phyloP scores from a whole-genome alignment of 2,797 vertebrate species.

The Discoglossus pictus region DNA sequence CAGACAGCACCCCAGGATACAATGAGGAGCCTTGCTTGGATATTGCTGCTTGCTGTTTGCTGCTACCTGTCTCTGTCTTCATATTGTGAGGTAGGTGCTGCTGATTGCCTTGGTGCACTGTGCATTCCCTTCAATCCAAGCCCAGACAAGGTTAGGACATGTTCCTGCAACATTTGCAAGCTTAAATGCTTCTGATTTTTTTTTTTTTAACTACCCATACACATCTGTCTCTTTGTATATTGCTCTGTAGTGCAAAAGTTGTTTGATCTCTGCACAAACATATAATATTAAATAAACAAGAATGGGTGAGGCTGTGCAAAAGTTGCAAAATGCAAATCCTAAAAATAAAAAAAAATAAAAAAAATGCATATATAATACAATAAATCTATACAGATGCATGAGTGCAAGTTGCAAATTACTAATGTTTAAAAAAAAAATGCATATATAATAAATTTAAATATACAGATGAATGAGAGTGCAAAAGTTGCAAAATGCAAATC shows the following conservation, averaged over 20 bases:
- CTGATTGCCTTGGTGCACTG: not conserved
- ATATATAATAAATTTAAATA: too few species aligned
- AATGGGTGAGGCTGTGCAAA: too few species aligned
- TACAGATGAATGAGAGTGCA: too few species aligned
- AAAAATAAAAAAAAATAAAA: too few species aligned
- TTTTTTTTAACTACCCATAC: conserved; percentile 9
- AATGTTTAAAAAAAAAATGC: too few species aligned
- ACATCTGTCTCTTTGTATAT: conserved; percentile 37
- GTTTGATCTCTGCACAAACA: too few species aligned
- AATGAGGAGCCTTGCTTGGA: conserved; percentile 89
- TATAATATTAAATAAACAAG: too few species aligned
- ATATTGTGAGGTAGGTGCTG: conserved; percentile 84
- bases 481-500: too few species aligned
- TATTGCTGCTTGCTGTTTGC: conserved; percentile 85
- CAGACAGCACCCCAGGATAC: conserved; percentile 80
- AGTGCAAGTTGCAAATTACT: too few species aligned
- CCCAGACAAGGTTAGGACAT: conserved; percentile 42
- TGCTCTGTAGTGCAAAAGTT: conserved; percentile 35
- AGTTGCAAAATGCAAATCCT: too few species aligned
- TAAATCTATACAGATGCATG: too few species aligned
- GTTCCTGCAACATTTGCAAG: conserved; percentile 43
- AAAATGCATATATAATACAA: too few species aligned
- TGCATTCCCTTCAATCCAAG: conserved; percentile 33
- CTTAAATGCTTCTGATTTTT: conserved; percentile 9
- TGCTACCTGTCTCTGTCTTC: conserved; percentile 87